Evolutionary conservation across 1,140 invertebrate genomes (phyloP).

Genomic region (Drosophila albomicans): DNA sequence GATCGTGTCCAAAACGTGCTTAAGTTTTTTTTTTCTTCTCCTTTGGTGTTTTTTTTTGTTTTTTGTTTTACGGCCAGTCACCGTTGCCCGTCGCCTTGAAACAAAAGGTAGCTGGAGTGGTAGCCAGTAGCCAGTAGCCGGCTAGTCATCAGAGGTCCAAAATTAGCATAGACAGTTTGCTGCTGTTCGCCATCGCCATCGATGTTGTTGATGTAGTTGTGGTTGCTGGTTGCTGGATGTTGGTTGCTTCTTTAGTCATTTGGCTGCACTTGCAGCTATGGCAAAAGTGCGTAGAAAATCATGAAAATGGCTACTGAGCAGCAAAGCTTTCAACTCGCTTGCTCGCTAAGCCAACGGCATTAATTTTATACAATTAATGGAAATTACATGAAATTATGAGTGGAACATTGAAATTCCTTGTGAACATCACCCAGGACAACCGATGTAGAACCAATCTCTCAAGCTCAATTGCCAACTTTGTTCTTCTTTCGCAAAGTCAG

Average conservation of each 20-base stretch:
- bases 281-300: constrained; percentile 81
- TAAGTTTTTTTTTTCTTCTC: constrained; percentile 28
- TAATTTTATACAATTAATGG: constrained; percentile 81
- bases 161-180: constrained; percentile 74
- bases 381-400: constrained; percentile 83
- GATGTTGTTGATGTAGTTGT: constrained; percentile 7
- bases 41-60: too few species aligned
- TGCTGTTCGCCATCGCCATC: constrained; percentile 37
- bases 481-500: not conserved
- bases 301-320: constrained; percentile 78
- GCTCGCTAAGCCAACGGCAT: constrained; percentile 50
- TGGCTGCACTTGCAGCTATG: constrained; percentile 59
- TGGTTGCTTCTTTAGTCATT: constrained; percentile 17
- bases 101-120: constrained; percentile 64
- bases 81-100: constrained; percentile 50
- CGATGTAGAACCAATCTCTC: constrained; percentile 34
- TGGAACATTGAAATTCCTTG: constrained; percentile 83
- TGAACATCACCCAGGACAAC: constrained; percentile 80
- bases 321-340: constrained; percentile 6
- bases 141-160: constrained; percentile 69
- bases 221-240: not conserved
- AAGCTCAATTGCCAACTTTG: constrained; percentile 50
- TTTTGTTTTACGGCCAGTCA: constrained; percentile 25
- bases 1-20: constrained; percentile 67
- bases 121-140: constrained; percentile 57